Percentiles rank a stretch among this genome's conserved stretches.
phyloP scores from a whole-genome alignment of 2,888 invertebrate species.

The Lacanobia oleracea region DNA sequence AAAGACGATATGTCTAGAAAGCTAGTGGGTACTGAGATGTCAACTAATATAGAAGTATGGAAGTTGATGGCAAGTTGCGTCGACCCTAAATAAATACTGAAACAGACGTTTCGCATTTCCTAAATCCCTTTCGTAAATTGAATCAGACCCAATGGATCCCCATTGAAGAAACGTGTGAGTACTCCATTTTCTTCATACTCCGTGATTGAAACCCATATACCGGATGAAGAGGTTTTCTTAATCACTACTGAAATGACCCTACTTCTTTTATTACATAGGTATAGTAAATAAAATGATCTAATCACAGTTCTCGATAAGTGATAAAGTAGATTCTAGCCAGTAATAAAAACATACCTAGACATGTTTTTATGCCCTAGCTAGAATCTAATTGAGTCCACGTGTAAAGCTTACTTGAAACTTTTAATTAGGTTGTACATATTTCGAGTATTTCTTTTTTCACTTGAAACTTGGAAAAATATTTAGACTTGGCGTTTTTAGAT shows the following conservation, averaged over 20 bases:
- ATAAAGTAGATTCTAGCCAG: constrained; percentile 7
- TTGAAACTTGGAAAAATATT: not conserved
- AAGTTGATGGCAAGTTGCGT: too few relatives aligned
- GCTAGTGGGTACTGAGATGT: too few relatives aligned
- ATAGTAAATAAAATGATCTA: constrained; percentile 36
- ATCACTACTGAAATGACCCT: constrained; percentile 46
- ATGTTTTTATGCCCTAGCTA: not conserved
- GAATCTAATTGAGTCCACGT: not conserved
- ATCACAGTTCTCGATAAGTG: constrained; percentile 22
- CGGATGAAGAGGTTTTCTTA: constrained; percentile 37
- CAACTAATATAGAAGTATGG: too few relatives aligned
- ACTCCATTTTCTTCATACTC: constrained; percentile 36
- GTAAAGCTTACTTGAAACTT: constrained; percentile 7
- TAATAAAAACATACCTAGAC: constrained; percentile 29
- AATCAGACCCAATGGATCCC: not conserved
- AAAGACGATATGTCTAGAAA: too few relatives aligned
- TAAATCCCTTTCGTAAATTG: constrained; percentile 7
- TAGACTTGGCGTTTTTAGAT: not conserved
- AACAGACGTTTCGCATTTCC: too few relatives aligned
- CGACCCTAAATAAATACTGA: too few relatives aligned
- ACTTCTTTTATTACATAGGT: constrained; percentile 25
- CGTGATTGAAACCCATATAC: constrained; percentile 33
- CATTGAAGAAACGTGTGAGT: not conserved
- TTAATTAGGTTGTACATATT: not conserved
- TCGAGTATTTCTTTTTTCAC: not conserved